Evolutionary conservation across 64 coral and sea anemone genomes (phyloP).

Genomic region (Pachyseris speciosa): DNA sequence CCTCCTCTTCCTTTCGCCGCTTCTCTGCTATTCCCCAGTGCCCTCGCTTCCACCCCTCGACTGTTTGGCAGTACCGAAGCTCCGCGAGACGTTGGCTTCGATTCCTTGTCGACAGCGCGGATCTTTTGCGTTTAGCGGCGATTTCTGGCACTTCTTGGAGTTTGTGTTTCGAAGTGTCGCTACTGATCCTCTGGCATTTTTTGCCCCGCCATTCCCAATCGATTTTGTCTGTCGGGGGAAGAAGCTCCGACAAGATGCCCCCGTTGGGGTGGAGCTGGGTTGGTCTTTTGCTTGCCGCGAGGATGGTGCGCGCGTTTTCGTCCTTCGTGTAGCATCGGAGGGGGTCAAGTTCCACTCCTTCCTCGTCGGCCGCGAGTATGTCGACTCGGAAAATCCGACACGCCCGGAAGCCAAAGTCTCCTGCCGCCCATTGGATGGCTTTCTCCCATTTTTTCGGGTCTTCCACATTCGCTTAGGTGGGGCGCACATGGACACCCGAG

Average conservation of each 20-base stretch:
- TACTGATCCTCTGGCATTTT: slow-evolving; percentile 21
- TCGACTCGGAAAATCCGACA: slow-evolving; percentile 33
- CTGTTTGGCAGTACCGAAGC: background rate
- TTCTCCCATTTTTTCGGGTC: background rate
- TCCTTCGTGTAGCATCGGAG: too few species aligned
- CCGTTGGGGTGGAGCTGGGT: too few species aligned
- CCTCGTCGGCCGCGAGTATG: background rate
- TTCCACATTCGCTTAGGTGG: background rate
- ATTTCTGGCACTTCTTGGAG: slow-evolving; percentile 8
- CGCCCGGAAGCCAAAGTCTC: slow-evolving; percentile 8
- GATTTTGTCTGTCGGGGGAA: too few species aligned
- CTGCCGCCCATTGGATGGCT: too few species aligned
- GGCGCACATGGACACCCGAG: background rate
- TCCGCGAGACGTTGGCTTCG: too few species aligned
- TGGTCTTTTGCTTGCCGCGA: too few species aligned
- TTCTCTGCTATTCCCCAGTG: too few species aligned
- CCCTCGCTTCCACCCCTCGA: background rate
- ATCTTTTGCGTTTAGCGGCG: background rate
- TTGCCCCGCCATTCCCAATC: too few species aligned
- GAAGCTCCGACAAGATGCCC: too few species aligned
- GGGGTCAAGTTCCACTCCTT: slow-evolving; percentile 17
- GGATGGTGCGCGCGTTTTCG: too few species aligned
- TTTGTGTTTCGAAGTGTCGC: background rate
- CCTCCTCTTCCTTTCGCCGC: background rate
- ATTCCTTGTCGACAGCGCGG: slow-evolving; percentile 6